A percentile compares a stretch with the other conserved stretches of the same genome.
These are phyloP conservation scores for Cephalopterus ornatus DNA, from an alignment of 2,113 vertebrate species.

Conservation along the genomic window DNA sequence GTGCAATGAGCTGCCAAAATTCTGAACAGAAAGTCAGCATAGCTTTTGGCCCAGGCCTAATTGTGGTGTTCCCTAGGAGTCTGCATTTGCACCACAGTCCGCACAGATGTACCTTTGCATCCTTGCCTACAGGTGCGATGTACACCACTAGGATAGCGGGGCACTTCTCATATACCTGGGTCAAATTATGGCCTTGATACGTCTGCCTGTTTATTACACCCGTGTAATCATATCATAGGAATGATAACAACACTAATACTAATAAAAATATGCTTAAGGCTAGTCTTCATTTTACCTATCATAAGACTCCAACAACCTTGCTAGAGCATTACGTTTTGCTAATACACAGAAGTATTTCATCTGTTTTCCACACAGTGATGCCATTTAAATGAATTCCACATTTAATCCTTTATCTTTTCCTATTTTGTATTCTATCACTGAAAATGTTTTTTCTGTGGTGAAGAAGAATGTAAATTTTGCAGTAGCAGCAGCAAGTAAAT, in stretches of 20 bases:
- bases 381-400: background rate
- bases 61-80: rapidly evolving
- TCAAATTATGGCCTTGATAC: background rate
- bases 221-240: background rate
- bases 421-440: background rate
- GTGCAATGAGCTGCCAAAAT: background rate
- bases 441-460: background rate
- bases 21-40: background rate
- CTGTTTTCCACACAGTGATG: background rate
- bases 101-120: background rate
- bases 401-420: background rate
- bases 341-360: background rate
- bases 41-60: background rate
- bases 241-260: background rate
- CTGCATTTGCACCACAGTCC: rapidly evolving
- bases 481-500: constrained; percentile 38
- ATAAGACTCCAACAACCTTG: background rate
- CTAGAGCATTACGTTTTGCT: background rate
- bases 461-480: constrained; percentile 31
- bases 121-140: background rate
- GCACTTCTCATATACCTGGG: background rate
- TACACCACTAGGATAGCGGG: background rate
- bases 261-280: background rate
- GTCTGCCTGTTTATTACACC: background rate
- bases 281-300: background rate